phyloP scores from a whole-genome alignment of 1,140 invertebrate species.

The Sogatella furcifera region DNA sequence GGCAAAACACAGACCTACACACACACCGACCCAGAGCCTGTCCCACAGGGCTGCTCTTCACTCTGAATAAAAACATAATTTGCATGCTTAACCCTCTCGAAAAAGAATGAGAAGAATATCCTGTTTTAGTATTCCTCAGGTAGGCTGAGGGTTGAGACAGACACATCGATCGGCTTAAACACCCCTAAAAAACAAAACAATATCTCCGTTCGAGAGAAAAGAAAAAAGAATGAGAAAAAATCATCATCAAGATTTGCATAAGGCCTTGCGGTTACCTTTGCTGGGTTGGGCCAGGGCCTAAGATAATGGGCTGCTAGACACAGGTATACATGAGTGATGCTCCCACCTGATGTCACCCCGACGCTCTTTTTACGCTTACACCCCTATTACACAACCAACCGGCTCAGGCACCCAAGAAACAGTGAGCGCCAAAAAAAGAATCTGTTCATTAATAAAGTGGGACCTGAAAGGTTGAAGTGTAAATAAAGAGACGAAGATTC shows the following conservation, averaged over 20 bases:
- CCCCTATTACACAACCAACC: neutral
- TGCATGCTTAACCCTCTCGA: slow-evolving; percentile 16
- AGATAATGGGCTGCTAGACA: neutral
- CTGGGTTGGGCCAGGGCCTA: neutral
- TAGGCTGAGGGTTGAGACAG: neutral
- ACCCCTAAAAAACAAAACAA: slow-evolving; percentile 2
- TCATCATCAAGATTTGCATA: slow-evolving; percentile 3
- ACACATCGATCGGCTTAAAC: slow-evolving; percentile 1
- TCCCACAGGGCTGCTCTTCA: neutral
- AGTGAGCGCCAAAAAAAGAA: neutral
- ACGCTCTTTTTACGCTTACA: neutral
- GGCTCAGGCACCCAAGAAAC: neutral
- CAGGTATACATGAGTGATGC: neutral
- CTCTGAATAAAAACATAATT: slow-evolving; percentile 6
- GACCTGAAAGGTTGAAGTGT: neutral
- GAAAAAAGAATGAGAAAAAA: too few species aligned
- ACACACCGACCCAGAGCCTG: neutral
- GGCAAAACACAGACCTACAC: slow-evolving; percentile 9
- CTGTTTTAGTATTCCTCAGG: slow-evolving; percentile 1
- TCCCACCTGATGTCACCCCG: neutral
- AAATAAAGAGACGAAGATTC: neutral
- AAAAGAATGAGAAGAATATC: neutral
- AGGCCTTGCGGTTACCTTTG: neutral
- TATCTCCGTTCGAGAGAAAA: neutral
- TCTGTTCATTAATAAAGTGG: neutral